A percentile compares a stretch with the other conserved stretches of the same genome.
These are phyloP conservation scores for Lutraria rhynchaena DNA, from an alignment of 1,140 invertebrate species.

Conservation along the genomic window DNA sequence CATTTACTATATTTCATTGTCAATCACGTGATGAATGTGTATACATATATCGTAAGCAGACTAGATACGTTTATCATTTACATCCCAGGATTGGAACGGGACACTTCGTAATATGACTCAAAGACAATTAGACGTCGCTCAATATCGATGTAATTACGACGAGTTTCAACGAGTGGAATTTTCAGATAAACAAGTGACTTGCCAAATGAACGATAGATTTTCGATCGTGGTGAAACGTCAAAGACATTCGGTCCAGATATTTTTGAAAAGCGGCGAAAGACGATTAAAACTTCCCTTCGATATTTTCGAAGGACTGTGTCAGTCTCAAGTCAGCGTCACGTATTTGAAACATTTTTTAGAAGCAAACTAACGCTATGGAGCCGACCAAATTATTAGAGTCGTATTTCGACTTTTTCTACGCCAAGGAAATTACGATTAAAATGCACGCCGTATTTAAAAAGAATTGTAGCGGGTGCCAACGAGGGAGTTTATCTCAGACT, in stretches of 20 bases:
- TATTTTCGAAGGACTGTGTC: constrained; percentile 25
- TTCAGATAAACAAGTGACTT: constrained; percentile 16
- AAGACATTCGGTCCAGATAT: too few species aligned
- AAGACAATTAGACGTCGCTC: too few species aligned
- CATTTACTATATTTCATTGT: background rate
- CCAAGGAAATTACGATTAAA: constrained; percentile 14
- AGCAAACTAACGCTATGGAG: background rate
- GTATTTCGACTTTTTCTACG: constrained; percentile 23
- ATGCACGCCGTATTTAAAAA: too few species aligned
- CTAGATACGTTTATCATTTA: too few species aligned
- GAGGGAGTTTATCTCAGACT: constrained; percentile 4
- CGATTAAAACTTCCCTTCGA: too few species aligned
- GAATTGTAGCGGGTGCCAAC: constrained; percentile 5
- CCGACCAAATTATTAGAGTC: background rate
- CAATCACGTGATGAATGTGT: background rate
- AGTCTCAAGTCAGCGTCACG: constrained; percentile 13
- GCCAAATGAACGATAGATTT: too few species aligned
- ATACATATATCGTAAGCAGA: too few species aligned
- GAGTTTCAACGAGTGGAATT: constrained; percentile 26
- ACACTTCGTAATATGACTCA: too few species aligned
- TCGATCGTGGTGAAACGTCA: too few species aligned
- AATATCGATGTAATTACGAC: constrained; percentile 10
- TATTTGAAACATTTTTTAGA: constrained; percentile 28
- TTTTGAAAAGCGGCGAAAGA: too few species aligned
- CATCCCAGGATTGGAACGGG: background rate